A percentile compares a stretch with the other conserved stretches of the same genome.
Evolutionary conservation across 2,888 invertebrate genomes (phyloP).

Genomic region (Eueremaeus valkanovi): DNA sequence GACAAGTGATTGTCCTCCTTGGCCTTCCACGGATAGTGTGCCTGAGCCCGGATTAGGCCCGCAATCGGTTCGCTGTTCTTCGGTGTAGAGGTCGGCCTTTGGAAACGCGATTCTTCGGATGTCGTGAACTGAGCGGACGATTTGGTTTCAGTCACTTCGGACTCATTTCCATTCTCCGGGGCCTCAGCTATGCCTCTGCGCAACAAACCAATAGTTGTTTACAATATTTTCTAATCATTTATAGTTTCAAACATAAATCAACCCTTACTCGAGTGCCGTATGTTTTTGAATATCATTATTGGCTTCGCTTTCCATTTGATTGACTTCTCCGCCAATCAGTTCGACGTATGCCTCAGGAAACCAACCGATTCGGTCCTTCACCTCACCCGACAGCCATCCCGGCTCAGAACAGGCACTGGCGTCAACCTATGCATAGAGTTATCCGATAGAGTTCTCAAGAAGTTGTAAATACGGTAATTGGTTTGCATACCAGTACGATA

Average conservation of each 20-base stretch:
- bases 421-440: slow-evolving; percentile 1
- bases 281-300: not conserved
- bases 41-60: slow-evolving; percentile 52
- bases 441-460: not conserved
- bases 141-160: slow-evolving; percentile 49
- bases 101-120: slow-evolving; percentile 41
- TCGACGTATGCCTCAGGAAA: slow-evolving; percentile 95
- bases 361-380: slow-evolving; percentile 87
- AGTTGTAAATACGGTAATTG: too few relatives aligned
- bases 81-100: slow-evolving; percentile 44
- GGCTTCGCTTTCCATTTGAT: not conserved
- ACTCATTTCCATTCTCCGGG: slow-evolving; percentile 60
- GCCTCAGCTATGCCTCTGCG: slow-evolving; percentile 71
- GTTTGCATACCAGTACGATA: slow-evolving; percentile 70
- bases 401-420: slow-evolving; percentile 69
- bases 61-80: slow-evolving; percentile 26
- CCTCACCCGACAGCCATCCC: slow-evolving; percentile 93
- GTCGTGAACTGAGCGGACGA: not conserved
- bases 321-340: slow-evolving; percentile 57
- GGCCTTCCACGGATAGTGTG: slow-evolving; percentile 61
- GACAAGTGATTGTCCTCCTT: slow-evolving; percentile 61
- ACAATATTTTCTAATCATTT: not conserved
- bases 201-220: slow-evolving; percentile 43
- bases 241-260: not conserved
- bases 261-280: not conserved